Evolutionary conservation across 2,888 invertebrate species (phyloP), one percentile per base, ranked within the genome.

Genomic region (Bellardia pandia): DNA sequence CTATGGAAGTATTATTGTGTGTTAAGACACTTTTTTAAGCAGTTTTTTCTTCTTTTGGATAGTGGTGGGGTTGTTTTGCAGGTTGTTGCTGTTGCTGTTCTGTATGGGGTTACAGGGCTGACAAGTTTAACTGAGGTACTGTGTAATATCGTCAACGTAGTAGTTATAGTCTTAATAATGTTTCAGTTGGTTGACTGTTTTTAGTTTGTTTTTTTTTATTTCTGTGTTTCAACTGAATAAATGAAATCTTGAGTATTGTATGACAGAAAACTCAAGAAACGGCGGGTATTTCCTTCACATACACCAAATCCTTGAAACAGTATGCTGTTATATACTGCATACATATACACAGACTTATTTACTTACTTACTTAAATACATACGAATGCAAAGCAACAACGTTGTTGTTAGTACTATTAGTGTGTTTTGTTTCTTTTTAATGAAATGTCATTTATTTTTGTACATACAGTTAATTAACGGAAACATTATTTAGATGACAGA

Each of bases 241-340:
- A 86, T 74, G 69, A 77, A 77, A 60, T 84, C 83, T 85, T 86
- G 51, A 53, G 23, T 83, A 33, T 45, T 80, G 42, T 62, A 30
- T 68, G 80, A 72, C 60, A 80, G 80, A 68, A 42, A 69, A 77
- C 66, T 74, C 72, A 56, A 53, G 68, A 77, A 82, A 79, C 82
- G 86, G 82, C 82, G 86, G 82, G 68, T 86, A 78, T 78, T 74
- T 82, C n/a, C 30, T 81, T 53, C 51, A 68, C 14, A 9, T 69
- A 76, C 51, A 68, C 13, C 48, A 77, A 80, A 81, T 87, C 87
- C 87, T 87, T 87, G 87, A 87, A 85, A 85, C 81, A 85, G 82
- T 85, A 82, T 85, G 87, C 60, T 81, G 77, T 53, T 68, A 40
- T 68, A 75, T 66, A 23, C 23, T 23, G 9, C 11, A 56, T 11